Evolutionary conservation across 2,797 vertebrate species (phyloP), one percentile per base, ranked within the genome.

Genomic region (Hirundo rustica): DNA sequence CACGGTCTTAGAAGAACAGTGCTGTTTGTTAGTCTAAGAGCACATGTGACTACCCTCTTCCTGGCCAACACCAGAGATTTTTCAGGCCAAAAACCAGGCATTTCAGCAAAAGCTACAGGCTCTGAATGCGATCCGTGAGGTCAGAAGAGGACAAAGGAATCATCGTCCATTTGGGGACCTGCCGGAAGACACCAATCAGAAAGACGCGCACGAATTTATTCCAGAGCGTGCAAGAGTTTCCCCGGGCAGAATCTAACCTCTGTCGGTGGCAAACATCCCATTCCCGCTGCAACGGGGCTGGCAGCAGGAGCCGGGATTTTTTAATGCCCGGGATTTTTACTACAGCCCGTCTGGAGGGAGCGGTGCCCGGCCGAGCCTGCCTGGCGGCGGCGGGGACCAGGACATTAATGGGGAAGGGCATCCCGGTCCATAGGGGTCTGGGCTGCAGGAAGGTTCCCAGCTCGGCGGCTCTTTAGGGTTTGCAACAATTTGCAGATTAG

Each of bases 11-110:
- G 94, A 93, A 96, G 96, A 96, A 96, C 96, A 95, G 93, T 40
- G 74, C 66, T 96, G 94, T 95, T 96, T 95, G 95, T 97, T 97
- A 96, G 96, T 96, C 96, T 95, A 97, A 96, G 89, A 95, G 85
- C 82, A 96, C 95, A 95, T 95, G 96, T 97, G 96, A 96, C 96
- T 96, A 48, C 77, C 54, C 80, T 93, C 68, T 92, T 93, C 85
- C 94, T 72, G 71, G 95, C 96, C 93, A 96, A 87, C 85, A 83
- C 67, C 85, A 89, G 84, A 82, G 93, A 87, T 77, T 92, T 92
- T 92, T 88, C 88, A 96, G 71, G 74, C 86, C 88, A 90, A 94
- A 96, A 91, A 1, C 9, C 64, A 85, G 50, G 70, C 79, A 70
- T 90, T 93, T 91, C 85, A 92, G 87, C 74, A 89, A 95, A 94